phyloP scores from a whole-genome alignment of 1,140 invertebrate species.

The Melipona quadrifasciata region DNA sequence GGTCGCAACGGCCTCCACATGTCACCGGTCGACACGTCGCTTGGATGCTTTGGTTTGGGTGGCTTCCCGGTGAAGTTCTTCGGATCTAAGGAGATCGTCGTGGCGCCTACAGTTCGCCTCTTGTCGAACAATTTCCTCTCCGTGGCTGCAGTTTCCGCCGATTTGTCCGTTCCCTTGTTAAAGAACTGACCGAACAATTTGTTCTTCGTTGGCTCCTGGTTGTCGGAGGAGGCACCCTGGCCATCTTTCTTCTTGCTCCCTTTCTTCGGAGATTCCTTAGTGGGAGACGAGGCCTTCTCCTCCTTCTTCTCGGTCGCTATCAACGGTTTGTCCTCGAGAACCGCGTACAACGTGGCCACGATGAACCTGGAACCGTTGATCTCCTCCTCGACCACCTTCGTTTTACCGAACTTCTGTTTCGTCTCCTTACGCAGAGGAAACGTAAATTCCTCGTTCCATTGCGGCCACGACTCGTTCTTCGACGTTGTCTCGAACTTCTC shows the following conservation, averaged over 20 bases:
- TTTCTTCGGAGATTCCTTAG: conserved; percentile 73
- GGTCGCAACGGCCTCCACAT: conserved; percentile 88
- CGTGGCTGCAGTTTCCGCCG: conserved; percentile 55
- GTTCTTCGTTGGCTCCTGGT: conserved; percentile 70
- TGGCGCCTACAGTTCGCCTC: conserved; percentile 85
- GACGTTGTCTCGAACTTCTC: conserved; percentile 88
- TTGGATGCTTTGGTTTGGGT: conserved; percentile 80
- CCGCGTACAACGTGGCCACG: conserved; percentile 88
- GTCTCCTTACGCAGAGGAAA: conserved; percentile 84
- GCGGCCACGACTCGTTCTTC: conserved; percentile 88
- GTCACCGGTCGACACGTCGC: conserved; percentile 87
- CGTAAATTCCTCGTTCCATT: conserved; percentile 89
- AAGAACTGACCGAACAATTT: conserved; percentile 77
- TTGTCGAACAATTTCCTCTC: conserved; percentile 83
- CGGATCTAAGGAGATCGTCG: conserved; percentile 87
- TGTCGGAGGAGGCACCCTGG: conserved; percentile 37
- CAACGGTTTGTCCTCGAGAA: conserved; percentile 84
- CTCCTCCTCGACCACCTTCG: conserved; percentile 79
- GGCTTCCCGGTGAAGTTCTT: conserved; percentile 86
- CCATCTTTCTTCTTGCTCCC: conserved; percentile 73
- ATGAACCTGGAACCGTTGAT: conserved; percentile 87
- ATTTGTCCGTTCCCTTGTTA: conserved; percentile 72
- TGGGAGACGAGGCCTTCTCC: conserved; percentile 65
- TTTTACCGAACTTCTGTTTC: conserved; percentile 80
- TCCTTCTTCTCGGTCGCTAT: conserved; percentile 80